phyloP scores from a whole-genome alignment of 2,888 invertebrate species.

The Neoaliturus tenellus region DNA sequence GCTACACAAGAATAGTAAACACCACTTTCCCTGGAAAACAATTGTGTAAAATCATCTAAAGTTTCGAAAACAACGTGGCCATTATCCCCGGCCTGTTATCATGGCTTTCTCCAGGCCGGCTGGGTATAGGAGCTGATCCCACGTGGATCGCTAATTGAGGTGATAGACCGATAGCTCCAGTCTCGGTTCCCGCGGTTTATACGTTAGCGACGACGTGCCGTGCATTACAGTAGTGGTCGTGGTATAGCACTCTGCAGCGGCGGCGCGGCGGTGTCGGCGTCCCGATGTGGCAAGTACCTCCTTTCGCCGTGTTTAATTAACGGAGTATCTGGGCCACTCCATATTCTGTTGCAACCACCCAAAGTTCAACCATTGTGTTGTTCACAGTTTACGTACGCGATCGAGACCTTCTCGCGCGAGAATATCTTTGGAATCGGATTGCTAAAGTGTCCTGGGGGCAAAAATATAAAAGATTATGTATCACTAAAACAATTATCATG shows the following conservation, averaged over 20 bases:
- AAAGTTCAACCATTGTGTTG: not conserved
- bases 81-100: constrained; percentile 3
- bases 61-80: not conserved
- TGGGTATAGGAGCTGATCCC: not conserved
- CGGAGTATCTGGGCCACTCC: constrained; percentile 38
- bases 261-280: not conserved
- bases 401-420: not conserved
- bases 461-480: too few relatives aligned
- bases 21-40: constrained; percentile 8
- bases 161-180: constrained; percentile 13
- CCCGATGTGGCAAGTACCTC: constrained; percentile 38
- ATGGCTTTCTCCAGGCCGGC: not conserved
- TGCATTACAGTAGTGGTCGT: not conserved
- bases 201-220: not conserved
- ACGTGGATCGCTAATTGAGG: not conserved
- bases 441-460: too few relatives aligned
- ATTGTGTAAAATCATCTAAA: not conserved
- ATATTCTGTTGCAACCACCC: constrained; percentile 7
- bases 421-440: too few relatives aligned
- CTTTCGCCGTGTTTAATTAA: constrained; percentile 46
- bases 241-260: not conserved
- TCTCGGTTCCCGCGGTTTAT: not conserved
- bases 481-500: too few relatives aligned
- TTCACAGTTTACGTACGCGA: constrained; percentile 30
- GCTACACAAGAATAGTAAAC: not conserved